phyloP scores from a whole-genome alignment of 2,797 vertebrate species.

The Myoxocephalus aenaeus region DNA sequence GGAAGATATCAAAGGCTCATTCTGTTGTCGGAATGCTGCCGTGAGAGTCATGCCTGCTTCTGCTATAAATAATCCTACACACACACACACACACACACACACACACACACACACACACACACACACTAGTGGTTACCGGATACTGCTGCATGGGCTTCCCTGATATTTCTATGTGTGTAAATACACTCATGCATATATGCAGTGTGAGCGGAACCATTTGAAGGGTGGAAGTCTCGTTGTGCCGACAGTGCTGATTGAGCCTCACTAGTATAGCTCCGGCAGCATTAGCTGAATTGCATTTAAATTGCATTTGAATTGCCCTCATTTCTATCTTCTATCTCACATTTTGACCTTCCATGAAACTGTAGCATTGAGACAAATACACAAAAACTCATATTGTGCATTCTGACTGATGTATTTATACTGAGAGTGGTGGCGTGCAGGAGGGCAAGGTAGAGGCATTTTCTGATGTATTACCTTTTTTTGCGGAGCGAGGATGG shows the following conservation, averaged over 20 bases:
- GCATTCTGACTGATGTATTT: constrained; percentile 55
- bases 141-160: constrained; percentile 57
- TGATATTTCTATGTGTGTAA: constrained; percentile 47
- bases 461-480: constrained; percentile 65
- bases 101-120: constrained; percentile 10
- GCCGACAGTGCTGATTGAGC: constrained; percentile 21
- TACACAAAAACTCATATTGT: constrained; percentile 21
- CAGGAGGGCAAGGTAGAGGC: constrained; percentile 23
- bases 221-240: constrained; percentile 27
- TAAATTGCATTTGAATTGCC: not conserved
- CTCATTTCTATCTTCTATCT: constrained; percentile 20
- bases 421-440: constrained; percentile 24
- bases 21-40: constrained; percentile 69
- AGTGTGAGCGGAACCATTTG: constrained; percentile 12
- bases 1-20: constrained; percentile 68
- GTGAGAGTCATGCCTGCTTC: constrained; percentile 55
- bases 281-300: not conserved
- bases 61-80: constrained; percentile 63
- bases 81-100: not conserved
- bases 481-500: constrained; percentile 43
- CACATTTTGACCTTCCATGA: constrained; percentile 24
- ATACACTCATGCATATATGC: constrained; percentile 21
- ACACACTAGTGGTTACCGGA: constrained; percentile 26
- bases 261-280: not conserved
- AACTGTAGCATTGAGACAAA: constrained; percentile 12